phyloP scores from a whole-genome alignment of 2,113 vertebrate genomes.

The Oxygymnocypris stewartii region DNA sequence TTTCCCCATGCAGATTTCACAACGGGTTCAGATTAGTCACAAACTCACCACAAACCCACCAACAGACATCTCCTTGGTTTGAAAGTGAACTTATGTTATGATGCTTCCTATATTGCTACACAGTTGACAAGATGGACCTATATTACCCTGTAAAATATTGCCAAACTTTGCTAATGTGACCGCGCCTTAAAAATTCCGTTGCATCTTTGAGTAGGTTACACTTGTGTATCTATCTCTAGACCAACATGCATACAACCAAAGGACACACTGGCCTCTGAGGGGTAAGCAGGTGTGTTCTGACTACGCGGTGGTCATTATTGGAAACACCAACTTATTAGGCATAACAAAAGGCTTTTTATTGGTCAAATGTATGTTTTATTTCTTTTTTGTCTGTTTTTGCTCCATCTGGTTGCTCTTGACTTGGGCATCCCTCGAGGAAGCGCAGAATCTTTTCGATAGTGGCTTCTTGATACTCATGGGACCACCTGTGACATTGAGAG shows the following conservation, averaged over 20 bases:
- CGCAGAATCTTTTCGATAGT: conserved; percentile 95
- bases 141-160: neutral
- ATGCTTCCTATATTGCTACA: neutral
- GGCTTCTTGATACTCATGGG: conserved; percentile 97
- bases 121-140: neutral
- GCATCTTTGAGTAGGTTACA: neutral
- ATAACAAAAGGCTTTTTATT: neutral
- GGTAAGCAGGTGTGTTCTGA: neutral
- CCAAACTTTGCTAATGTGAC: neutral
- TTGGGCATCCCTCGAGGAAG: conserved; percentile 84
- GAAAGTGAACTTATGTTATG: neutral
- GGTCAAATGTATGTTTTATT: neutral
- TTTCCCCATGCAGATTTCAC: neutral
- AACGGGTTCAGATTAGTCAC: neutral
- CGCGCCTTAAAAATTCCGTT: neutral
- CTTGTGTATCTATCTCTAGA: neutral
- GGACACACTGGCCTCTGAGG: neutral
- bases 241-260: conserved; percentile 23
- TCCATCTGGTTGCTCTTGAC: conserved; percentile 75
- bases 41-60: neutral
- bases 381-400: conserved; percentile 53
- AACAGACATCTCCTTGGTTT: neutral
- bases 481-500: conserved; percentile 82
- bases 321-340: neutral
- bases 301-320: neutral